Conservation (phyloP, 2,113 vertebrate species). For the Noctilio leporinus region DNA sequence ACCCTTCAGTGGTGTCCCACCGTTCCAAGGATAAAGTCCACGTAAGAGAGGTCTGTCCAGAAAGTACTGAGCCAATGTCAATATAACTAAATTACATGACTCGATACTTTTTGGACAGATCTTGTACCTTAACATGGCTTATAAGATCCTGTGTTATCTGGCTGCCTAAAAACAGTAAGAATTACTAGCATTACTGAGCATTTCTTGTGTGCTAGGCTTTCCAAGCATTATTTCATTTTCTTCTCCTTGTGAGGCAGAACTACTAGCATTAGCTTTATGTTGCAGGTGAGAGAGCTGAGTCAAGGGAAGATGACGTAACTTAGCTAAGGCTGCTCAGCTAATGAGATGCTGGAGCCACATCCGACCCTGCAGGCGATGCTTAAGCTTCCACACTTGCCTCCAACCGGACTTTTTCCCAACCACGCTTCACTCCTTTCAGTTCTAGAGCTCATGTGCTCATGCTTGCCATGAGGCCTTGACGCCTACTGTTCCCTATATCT, state of each 20-base stretch:
- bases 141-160: background rate
- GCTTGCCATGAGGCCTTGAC: background rate
- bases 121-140: background rate
- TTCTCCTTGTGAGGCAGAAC: background rate
- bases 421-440: background rate
- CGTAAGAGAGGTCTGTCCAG: no score
- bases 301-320: background rate
- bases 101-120: no score
- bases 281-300: constrained; percentile 28
- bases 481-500: background rate
- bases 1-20: background rate
- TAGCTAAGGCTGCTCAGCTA: background rate
- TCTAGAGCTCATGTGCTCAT: constrained; percentile 15
- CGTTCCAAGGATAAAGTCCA: background rate
- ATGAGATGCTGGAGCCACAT: background rate
- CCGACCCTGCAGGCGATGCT: background rate
- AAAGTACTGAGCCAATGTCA: no score
- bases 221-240: background rate
- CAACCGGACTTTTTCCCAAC: no score
- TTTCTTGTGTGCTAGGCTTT: background rate
- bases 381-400: background rate
- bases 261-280: background rate
- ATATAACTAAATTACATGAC: no score
- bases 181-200: background rate
- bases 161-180: background rate